Base-by-base conservation (phyloP, 2,888 invertebrate species). In the Ophonus ardosiacus region DNA sequence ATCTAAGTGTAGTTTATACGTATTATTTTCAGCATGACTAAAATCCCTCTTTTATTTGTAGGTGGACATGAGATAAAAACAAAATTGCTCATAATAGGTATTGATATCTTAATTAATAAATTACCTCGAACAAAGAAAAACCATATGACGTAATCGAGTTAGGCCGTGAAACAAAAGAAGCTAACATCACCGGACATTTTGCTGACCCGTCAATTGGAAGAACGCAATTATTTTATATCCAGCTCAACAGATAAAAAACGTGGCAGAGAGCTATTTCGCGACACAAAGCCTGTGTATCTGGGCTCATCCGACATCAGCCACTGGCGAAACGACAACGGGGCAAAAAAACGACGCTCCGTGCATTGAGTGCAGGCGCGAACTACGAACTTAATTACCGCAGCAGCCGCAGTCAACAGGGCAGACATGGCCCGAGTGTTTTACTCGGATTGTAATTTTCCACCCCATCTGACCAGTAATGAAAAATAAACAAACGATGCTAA, bases 211-310 rank as follows among this genome's bases (percentile, higher is more conserved):
- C 71, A 74, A 74, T 74, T 74, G 71, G 43, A 74, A 74, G 43
- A 74, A 43, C 71, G 17, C 71, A 74, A 74, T 74, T 74, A 74
- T 74, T 74, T 74, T 43, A 74, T 74, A 74, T 74, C 40, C 71
- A 74, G 43, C 71, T 74, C 71, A 74, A 74, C 71, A 74, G 71
- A 74, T 74, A 74, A 43, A 74, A 74, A 15, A 40, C 15, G 43
- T 15, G 18, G 71, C 71, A 74, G 8, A 7, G 18, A 74, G 71
- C 71, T 74, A 74, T 74, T 43, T 74, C 71, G 71, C 71, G 71
- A 74, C 43, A 63, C 63, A 74, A 43, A 74, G 71, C 71, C 71
- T 68, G 68, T 68, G n/a, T 68, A 68, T 68, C 68, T 24, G 31
- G 31, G 68, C 31, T 68, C 68, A 38, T 68, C 68, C 68, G 68